phyloP scores from a whole-genome alignment of 2,797 vertebrate species.

The Sciurus vulgaris region DNA sequence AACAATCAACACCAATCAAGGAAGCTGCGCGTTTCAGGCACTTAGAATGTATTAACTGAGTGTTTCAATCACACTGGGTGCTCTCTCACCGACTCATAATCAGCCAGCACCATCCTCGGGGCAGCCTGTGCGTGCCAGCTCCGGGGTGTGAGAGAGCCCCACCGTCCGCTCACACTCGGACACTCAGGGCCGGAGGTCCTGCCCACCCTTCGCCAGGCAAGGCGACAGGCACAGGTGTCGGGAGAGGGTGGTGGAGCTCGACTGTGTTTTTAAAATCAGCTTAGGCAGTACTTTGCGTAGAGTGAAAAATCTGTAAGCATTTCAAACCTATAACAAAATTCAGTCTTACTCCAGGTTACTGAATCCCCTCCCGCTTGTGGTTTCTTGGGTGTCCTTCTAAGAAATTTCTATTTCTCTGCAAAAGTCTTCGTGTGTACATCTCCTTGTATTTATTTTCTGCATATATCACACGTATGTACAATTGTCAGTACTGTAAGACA shows the following conservation, averaged over 20 bases:
- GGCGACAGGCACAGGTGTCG: background rate
- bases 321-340: background rate
- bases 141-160: background rate
- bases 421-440: background rate
- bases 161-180: rapidly evolving
- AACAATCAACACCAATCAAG: constrained; percentile 88
- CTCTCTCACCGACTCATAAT: constrained; percentile 81
- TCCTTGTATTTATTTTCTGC: background rate
- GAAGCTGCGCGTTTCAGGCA: constrained; percentile 81
- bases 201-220: background rate
- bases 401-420: background rate
- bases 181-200: background rate
- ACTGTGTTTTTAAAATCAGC: background rate
- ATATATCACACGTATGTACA: background rate
- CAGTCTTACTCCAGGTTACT: background rate
- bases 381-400: background rate
- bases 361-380: background rate
- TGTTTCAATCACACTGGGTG: constrained; percentile 83
- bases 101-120: constrained; percentile 71
- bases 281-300: background rate
- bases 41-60: constrained; percentile 85
- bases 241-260: constrained; percentile 4
- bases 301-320: background rate
- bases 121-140: constrained; percentile 46
- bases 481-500: background rate